A percentile compares a stretch with the other conserved stretches of the same genome.
These are phyloP conservation scores for Acanthaster planci DNA, from an alignment of 35 echinoderm and acorn worm genomes.

Conservation along the genomic window DNA sequence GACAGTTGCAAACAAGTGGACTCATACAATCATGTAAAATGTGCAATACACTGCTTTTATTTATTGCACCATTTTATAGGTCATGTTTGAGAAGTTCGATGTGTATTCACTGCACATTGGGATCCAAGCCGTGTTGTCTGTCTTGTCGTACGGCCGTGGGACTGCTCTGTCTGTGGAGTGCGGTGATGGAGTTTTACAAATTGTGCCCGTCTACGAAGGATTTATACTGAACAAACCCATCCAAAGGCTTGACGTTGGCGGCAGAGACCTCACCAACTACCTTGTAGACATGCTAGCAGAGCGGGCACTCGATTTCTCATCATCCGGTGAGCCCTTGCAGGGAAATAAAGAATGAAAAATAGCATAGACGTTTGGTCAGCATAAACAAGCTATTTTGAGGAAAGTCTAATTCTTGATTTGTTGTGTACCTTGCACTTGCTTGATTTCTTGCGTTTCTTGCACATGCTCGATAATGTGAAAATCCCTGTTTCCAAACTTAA, in stretches of 20 bases:
- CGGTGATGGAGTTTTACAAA: constrained; percentile 38
- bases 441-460: too few relatives aligned
- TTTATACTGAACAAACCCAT: not conserved
- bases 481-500: too few relatives aligned
- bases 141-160: constrained; percentile 34
- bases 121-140: constrained; percentile 40
- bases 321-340: not conserved
- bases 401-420: too few relatives aligned
- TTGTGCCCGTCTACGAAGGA: constrained; percentile 35
- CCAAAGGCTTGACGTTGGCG: constrained; percentile 2
- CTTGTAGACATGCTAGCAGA: constrained; percentile 10
- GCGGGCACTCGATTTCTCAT: constrained; percentile 8
- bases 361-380: too few relatives aligned
- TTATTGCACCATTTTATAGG: not conserved
- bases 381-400: too few relatives aligned
- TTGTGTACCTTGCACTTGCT: too few relatives aligned
- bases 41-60: too few relatives aligned
- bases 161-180: constrained; percentile 22
- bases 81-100: constrained; percentile 55
- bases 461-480: too few relatives aligned
- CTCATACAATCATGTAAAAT: too few relatives aligned
- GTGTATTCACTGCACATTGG: constrained; percentile 14
- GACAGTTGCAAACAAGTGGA: too few relatives aligned
- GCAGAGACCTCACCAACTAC: constrained; percentile 41
- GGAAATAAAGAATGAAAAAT: too few relatives aligned